Conservation (phyloP, 2,888 invertebrate genomes). For the Parasteatoda lunata region DNA sequence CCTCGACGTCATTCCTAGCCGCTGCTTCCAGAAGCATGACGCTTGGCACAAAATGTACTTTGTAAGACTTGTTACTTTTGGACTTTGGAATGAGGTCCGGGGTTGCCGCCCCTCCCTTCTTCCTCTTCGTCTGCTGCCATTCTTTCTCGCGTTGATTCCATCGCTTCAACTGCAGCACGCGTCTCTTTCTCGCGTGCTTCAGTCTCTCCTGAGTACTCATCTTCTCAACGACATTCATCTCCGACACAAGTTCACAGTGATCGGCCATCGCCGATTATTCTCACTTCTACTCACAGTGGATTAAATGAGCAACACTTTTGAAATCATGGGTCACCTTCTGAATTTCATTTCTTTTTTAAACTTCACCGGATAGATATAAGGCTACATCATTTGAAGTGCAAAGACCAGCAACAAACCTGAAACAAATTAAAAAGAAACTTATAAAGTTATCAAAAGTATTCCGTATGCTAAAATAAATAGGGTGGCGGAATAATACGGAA, state of each 20-base stretch:
- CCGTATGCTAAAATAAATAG: no score
- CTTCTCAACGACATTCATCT: constrained; percentile 96
- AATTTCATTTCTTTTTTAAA: no score
- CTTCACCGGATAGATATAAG: no score
- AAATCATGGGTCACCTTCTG: no score
- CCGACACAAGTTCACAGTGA: constrained; percentile 93
- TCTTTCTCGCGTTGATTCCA: constrained; percentile 94
- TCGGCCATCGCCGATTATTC: constrained; percentile 79
- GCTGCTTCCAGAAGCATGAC: constrained; percentile 97
- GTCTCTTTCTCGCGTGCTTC: constrained; percentile 86
- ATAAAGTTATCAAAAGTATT: no score
- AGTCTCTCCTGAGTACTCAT: constrained; percentile 94
- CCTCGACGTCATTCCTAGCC: constrained; percentile 96
- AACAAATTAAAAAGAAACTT: no score
- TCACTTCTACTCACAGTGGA: no score
- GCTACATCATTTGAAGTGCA: no score
- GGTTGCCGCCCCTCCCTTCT: constrained; percentile 75
- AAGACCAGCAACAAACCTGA: no score
- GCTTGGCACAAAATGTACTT: constrained; percentile 79
- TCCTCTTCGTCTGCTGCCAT: constrained; percentile 77
- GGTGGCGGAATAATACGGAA: no score
- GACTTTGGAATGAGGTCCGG: constrained; percentile 74
- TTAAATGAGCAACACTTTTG: no score
- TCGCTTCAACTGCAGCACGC: constrained; percentile 91
- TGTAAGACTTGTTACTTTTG: constrained; percentile 67